A percentile compares a stretch with the other conserved stretches of the same genome.
These are phyloP conservation scores for Drosophila lini DNA, from an alignment of 1,140 invertebrate species.

Conservation along the genomic window DNA sequence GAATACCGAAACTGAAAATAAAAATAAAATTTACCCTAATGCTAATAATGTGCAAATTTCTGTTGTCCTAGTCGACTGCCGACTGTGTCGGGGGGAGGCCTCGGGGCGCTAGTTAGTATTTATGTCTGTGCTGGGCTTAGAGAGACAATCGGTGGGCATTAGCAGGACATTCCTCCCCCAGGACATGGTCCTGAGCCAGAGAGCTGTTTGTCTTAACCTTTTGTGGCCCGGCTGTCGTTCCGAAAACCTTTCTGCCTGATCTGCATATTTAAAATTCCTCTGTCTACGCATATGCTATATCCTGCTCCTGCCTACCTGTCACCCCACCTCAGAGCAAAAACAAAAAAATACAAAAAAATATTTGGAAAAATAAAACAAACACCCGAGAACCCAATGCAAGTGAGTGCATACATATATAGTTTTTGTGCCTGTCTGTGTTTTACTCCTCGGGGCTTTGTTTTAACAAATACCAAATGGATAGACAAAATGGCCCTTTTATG, in stretches of 20 bases:
- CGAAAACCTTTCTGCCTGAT: conserved; percentile 63
- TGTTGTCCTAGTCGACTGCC: conserved; percentile 9
- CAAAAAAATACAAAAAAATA: conserved; percentile 8
- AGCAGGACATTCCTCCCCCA: conserved; percentile 45
- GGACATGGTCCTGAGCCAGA: conserved; percentile 23
- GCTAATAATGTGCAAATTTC: conserved; percentile 75
- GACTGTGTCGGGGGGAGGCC: conserved; percentile 25
- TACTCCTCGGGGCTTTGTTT: conserved; percentile 43
- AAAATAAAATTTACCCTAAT: conserved; percentile 68
- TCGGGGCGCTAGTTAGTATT: conserved; percentile 66
- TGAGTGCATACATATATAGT: conserved; percentile 18
- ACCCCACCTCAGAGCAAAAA: conserved; percentile 8
- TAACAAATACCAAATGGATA: conserved; percentile 49
- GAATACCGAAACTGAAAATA: conserved; percentile 52
- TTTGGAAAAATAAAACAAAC: conserved; percentile 15
- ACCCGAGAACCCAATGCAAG: conserved; percentile 29
- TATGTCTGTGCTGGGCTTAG: conserved; percentile 56
- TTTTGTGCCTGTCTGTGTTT: conserved; percentile 11
- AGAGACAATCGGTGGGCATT: conserved; percentile 46
- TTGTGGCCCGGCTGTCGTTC: conserved; percentile 25
- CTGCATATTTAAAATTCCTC: conserved; percentile 71
- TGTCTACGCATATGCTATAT: conserved; percentile 52
- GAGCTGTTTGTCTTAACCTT: conserved; percentile 64
- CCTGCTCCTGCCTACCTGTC: conserved; percentile 12
- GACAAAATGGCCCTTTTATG: conserved; percentile 43